Evolutionary conservation across 2,888 invertebrate genomes (phyloP).

Genomic region (Dolichomitus sp.): DNA sequence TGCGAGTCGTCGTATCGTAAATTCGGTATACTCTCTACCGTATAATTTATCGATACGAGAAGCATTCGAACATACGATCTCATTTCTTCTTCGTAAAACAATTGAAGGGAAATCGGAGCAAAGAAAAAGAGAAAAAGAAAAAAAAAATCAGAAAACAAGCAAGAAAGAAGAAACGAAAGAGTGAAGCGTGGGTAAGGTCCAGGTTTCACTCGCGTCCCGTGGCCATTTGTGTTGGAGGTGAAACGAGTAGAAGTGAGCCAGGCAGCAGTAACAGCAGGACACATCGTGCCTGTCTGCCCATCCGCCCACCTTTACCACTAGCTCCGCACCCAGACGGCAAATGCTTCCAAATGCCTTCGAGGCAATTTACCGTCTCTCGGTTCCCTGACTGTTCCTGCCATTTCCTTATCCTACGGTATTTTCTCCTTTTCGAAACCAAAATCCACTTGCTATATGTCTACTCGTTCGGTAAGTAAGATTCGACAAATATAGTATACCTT

Average conservation of each 20-base stretch:
- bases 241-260: slow-evolving; percentile 15
- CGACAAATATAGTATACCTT: slow-evolving; percentile 28
- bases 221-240: slow-evolving; percentile 17
- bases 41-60: slow-evolving; percentile 17
- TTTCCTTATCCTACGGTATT: slow-evolving; percentile 19
- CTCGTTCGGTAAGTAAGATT: slow-evolving; percentile 44
- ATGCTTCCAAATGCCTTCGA: slow-evolving; percentile 72
- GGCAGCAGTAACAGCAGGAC: slow-evolving; percentile 25
- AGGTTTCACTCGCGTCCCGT: slow-evolving; percentile 28
- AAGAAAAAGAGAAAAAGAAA: slow-evolving; percentile 11
- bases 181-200: slow-evolving; percentile 22
- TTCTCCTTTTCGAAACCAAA: slow-evolving; percentile 34
- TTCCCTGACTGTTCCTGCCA: slow-evolving; percentile 11
- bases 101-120: slow-evolving; percentile 31
- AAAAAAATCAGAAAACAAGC: neutral
- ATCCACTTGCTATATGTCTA: slow-evolving; percentile 43
- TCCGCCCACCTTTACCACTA: slow-evolving; percentile 53
- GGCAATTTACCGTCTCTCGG: slow-evolving; percentile 70
- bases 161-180: slow-evolving; percentile 4
- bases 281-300: slow-evolving; percentile 55
- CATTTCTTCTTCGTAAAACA: slow-evolving; percentile 32
- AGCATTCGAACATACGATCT: neutral
- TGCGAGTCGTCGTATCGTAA: slow-evolving; percentile 1
- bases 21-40: slow-evolving; percentile 8
- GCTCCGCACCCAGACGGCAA: slow-evolving; percentile 54